Conservation (phyloP, 2,797 vertebrate species). For the Acropternis orthonyx region DNA sequence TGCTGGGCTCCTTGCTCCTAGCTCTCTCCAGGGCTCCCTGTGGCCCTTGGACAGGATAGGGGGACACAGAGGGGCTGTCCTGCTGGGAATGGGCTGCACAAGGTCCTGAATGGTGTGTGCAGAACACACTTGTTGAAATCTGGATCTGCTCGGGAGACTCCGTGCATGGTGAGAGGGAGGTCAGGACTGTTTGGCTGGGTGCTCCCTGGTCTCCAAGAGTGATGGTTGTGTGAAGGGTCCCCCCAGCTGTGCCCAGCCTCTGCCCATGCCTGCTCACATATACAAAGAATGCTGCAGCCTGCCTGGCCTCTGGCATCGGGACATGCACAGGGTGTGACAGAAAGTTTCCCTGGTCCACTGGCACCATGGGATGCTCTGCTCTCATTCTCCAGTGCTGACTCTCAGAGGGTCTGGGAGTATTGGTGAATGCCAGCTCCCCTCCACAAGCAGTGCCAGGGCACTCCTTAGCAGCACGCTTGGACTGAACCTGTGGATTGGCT, state of each 20-base stretch:
- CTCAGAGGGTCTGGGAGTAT: accelerated
- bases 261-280: neutral
- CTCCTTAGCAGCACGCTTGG: neutral
- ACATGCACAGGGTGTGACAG: no score
- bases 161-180: neutral
- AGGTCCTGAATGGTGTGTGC: neutral
- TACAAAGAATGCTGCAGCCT: neutral
- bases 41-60: neutral
- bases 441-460: neutral
- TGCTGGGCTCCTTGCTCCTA: neutral
- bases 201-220: neutral
- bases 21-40: neutral
- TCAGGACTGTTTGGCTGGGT: neutral
- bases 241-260: neutral
- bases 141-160: accelerated
- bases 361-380: neutral
- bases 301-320: accelerated
- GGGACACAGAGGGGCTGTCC: neutral
- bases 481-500: accelerated
- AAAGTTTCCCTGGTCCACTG: neutral
- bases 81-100: neutral
- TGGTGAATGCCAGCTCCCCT: accelerated
- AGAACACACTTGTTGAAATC: neutral
- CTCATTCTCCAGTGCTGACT: neutral
- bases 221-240: neutral